Percentiles rank a stretch among this genome's conserved stretches.
These are phyloP conservation scores for Sympetrum striolatum DNA, from an alignment of 2,888 invertebrate genomes.

Conservation along the genomic window DNA sequence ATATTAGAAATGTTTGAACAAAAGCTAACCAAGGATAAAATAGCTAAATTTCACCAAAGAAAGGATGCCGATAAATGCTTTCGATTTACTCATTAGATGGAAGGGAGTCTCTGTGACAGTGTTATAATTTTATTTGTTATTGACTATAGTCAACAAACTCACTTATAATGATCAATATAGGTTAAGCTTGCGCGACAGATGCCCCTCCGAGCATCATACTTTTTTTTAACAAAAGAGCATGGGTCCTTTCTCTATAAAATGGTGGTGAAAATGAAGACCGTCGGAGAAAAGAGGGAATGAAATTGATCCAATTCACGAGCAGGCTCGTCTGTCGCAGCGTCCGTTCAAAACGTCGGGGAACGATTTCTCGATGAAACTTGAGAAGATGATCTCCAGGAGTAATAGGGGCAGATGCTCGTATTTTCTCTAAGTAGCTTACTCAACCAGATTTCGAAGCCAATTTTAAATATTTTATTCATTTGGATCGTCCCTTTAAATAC, in stretches of 20 bases:
- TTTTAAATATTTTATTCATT: background rate
- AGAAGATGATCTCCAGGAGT: background rate
- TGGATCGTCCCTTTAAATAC: too few relatives aligned
- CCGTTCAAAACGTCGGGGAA: background rate
- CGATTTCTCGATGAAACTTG: background rate
- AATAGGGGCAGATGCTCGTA: background rate
- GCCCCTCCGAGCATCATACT: background rate
- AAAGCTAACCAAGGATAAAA: too few relatives aligned
- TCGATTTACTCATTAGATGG: too few relatives aligned
- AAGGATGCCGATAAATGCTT: too few relatives aligned
- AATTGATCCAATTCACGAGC: background rate
- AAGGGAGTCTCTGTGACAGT: too few relatives aligned
- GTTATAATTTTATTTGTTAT: too few relatives aligned
- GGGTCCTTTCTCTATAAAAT: background rate
- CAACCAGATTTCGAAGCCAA: constrained; percentile 45
- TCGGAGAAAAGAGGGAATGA: background rate
- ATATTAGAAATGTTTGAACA: too few relatives aligned
- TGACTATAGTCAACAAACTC: too few relatives aligned
- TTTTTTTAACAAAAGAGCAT: background rate
- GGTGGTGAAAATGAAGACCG: background rate
- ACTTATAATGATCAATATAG: too few relatives aligned
- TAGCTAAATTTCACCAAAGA: too few relatives aligned
- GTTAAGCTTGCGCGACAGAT: background rate
- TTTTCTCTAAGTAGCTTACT: constrained; percentile 46
- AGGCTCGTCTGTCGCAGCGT: constrained; percentile 13